phyloP scores from a whole-genome alignment of 2,888 invertebrate species.

The Lamellibrachia columna region DNA sequence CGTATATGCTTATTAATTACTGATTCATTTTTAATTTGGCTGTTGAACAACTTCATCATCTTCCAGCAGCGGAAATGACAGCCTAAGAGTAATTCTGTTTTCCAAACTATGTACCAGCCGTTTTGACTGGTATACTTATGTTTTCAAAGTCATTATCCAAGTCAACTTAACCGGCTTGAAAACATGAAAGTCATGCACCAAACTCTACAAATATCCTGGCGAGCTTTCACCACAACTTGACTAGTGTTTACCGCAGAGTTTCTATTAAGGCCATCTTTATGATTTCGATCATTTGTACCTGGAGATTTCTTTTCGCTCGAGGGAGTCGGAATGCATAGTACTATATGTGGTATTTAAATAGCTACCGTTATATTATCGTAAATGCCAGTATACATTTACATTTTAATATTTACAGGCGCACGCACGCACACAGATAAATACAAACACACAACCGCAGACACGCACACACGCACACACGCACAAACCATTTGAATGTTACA shows the following conservation, averaged over 20 bases:
- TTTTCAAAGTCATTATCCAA: neutral
- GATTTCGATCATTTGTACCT: neutral
- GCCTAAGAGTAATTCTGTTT: neutral
- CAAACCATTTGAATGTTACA: neutral
- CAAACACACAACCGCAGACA: conserved; percentile 6
- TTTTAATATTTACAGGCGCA: conserved; percentile 10
- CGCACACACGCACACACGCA: neutral
- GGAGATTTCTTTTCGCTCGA: neutral
- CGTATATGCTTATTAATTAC: too few relatives aligned
- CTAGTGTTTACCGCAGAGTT: neutral
- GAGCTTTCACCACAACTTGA: neutral
- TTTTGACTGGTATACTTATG: neutral
- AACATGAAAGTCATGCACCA: neutral
- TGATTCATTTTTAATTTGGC: too few relatives aligned
- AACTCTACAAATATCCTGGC: neutral
- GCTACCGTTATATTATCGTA: neutral
- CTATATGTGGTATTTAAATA: neutral
- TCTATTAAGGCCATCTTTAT: conserved; percentile 6
- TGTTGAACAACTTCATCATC: too few relatives aligned
- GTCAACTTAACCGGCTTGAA: neutral
- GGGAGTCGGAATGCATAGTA: neutral
- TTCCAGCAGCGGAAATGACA: neutral
- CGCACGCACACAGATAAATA: neutral
- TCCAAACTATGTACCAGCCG: neutral
- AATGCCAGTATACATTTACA: neutral